Base-by-base conservation (phyloP, 2,113 vertebrate genomes). In the Poecilia latipinna region DNA sequence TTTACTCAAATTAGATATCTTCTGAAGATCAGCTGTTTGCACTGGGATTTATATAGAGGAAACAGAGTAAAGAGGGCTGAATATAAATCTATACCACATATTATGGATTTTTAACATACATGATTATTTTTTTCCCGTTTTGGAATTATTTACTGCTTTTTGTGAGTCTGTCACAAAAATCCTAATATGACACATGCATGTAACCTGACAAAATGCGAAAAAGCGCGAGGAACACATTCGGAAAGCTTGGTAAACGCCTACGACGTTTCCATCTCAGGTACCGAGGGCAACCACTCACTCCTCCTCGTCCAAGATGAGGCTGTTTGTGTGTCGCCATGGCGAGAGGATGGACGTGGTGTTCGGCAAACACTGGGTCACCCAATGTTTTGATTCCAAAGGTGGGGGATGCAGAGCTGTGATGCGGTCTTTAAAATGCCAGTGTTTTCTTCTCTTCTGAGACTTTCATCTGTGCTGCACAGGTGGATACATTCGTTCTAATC, bases 311-410 rank as follows among this genome's bases (percentile, higher is more conserved):
- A 99, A 96, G 84, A 95, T 96, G 86, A 96, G 96, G 76, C 93
- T 99, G 70, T 99, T 98, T 48, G 98, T 99, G 26, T 99, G 97
- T 91, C 96, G 98, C 68, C 98, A 99, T 0, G 98, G 98, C 0
- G 98, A 99, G 82, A 95, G 98, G 92, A 98, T 99, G 97, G 98
- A 99, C 0, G 98, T 99, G 0, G 97, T 99, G 12, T 99, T 99
- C 81, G 98, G 98, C 68, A 99, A 99, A 92, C 97, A 99, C 89
- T 99, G 98, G 98, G 85, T 98, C 7, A 95, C 96, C 7, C 98
- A 98, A 91, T 99, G 97, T 86, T 99, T 99, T 42, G 98, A 99
- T 92, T 93, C 96, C 92, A 99, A 99, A 97, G 98, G 98, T 98
- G 74, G 90, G 94, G 19, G 39, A 33, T 12, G 7, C 35, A 48